phyloP scores from a whole-genome alignment of 1,140 invertebrate genomes.

The Lethrus apterus region DNA sequence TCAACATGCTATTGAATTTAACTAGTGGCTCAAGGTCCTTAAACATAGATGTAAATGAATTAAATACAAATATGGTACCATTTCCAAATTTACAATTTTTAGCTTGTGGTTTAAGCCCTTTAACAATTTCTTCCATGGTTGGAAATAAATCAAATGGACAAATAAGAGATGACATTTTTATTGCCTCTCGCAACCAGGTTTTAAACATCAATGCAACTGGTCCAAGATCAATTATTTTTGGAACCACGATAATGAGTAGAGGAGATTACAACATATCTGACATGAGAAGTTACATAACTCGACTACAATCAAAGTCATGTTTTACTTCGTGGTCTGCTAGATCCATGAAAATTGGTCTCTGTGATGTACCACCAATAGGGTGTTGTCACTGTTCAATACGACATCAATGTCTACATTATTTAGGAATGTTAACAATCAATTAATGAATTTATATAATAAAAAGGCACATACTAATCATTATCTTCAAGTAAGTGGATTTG shows the following conservation, averaged over 20 bases:
- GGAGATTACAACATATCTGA: slow-evolving; percentile 43
- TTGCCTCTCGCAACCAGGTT: too few relatives aligned
- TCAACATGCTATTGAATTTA: slow-evolving; percentile 50
- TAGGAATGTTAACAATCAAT: slow-evolving; percentile 40
- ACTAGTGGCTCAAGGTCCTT: slow-evolving; percentile 50
- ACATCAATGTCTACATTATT: slow-evolving; percentile 44
- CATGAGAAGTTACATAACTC: slow-evolving; percentile 44
- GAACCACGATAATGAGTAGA: slow-evolving; percentile 42
- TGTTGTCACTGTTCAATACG: slow-evolving; percentile 47
- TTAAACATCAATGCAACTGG: too few relatives aligned
- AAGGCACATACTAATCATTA: slow-evolving; percentile 52
- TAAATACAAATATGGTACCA: slow-evolving; percentile 51
- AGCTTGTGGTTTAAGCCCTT: slow-evolving; percentile 46
- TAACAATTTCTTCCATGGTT: too few relatives aligned
- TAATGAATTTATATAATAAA: slow-evolving; percentile 43
- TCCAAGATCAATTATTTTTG: slow-evolving; percentile 38
- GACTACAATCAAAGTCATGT: slow-evolving; percentile 42
- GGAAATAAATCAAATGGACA: too few relatives aligned
- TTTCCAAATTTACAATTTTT: slow-evolving; percentile 49
- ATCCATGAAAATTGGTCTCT: slow-evolving; percentile 46
- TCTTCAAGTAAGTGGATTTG: slow-evolving; percentile 43
- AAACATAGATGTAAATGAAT: slow-evolving; percentile 51
- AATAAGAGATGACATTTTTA: too few relatives aligned
- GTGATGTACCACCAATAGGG: slow-evolving; percentile 44
- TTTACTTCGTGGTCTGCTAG: slow-evolving; percentile 47